Base-by-base conservation (phyloP, 1,140 invertebrate genomes). In the Pseudoatta argentina region DNA sequence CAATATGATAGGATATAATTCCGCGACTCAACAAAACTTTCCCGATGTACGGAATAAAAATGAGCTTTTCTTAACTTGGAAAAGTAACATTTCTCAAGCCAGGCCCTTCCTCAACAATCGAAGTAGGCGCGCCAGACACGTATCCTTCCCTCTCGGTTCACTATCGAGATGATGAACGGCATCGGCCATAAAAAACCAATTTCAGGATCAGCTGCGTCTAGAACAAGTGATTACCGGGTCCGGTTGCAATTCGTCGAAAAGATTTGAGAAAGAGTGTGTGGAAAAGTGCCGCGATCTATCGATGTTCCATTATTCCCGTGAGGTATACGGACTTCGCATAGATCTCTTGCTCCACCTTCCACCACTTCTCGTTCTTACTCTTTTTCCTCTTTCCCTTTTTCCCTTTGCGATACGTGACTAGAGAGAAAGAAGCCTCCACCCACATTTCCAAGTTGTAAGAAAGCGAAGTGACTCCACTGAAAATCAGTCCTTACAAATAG, bases 171-270 rank as follows among this genome's bases (percentile, higher is more conserved):
- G 88, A 90, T 66, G 81, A 82, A 89, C 88, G 86, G 48, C 81
- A 14, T 59, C 14, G 48, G 21, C 30, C 77, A 75, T 83, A 91
- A 91, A 90, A 90, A 90, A 86, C 86, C 88, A 90, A 90, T 91
- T 91, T 90, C 69, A 73, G 73, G 86, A 88, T 91, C 89, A 90
- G 89, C 88, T 86, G 89, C 83, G 82, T 39, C 63, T 63, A 14
- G 71, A 53, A 86, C 89, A 81, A 88, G 89, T 90, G 86, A 90
- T 90, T 90, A 90, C 83, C 66, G 89, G 86, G 39, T 86, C 72
- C 82, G 86, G 59, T 53, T 77, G 57, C 63, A 78, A 89, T 86
- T 77, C 81, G 88, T 67, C 12, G 72, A 64, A 87, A 90, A 88
- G 77, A 83, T 90, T 86, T 39, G 76, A 24, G 73, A 87, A 89